A percentile compares a stretch with the other conserved stretches of the same genome.
Evolutionary conservation across 1,140 invertebrate species (phyloP).

Genomic region (Aethina tumida): DNA sequence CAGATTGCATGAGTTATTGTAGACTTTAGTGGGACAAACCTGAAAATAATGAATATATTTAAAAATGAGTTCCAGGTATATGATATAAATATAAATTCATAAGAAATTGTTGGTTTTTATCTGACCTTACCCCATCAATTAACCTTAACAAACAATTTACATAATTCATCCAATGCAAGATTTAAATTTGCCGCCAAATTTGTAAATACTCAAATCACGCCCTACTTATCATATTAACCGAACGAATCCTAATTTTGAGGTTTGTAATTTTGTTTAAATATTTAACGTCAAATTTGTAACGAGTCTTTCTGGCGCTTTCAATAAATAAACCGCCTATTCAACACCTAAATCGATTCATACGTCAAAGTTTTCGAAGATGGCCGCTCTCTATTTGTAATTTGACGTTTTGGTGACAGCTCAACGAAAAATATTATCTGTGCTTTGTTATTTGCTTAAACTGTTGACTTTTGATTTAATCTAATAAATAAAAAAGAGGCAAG

Average conservation of each 20-base stretch:
- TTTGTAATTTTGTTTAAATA: neutral
- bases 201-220: neutral
- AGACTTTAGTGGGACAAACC: no score
- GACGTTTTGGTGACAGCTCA: slow-evolving; percentile 4
- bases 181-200: neutral
- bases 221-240: neutral
- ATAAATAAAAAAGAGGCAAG: no score
- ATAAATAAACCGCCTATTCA: slow-evolving; percentile 2
- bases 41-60: no score
- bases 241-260: neutral
- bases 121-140: no score
- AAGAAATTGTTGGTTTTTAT: no score
- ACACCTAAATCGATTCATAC: neutral
- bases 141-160: neutral
- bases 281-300: neutral
- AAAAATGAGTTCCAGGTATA: no score
- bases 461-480: no score
- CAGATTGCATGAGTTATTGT: no score
- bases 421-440: neutral
- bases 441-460: no score
- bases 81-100: no score
- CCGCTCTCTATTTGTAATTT: slow-evolving; percentile 8
- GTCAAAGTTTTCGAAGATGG: no score
- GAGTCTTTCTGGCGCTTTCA: neutral
- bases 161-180: neutral